Base-by-base conservation (phyloP, 92 coral and sea anemone species). In the Blastomussa wellsi region DNA sequence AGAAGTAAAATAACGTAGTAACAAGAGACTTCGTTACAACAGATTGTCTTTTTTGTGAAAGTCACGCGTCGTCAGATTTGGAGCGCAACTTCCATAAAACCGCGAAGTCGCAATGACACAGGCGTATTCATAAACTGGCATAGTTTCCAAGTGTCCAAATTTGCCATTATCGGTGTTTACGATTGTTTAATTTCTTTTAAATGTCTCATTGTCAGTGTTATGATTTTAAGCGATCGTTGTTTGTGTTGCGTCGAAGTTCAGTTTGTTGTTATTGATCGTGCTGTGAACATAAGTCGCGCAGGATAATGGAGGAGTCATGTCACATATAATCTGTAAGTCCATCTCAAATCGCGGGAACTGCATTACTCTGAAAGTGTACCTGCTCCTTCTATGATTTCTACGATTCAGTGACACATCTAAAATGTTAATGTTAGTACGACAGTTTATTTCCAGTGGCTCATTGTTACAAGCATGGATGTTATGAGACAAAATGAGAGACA, bases 71-170 rank as follows among this genome's bases (percentile, higher is more conserved):
- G 75, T 5, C 48, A 70, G 20, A 70, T 70, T 36, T 20, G 17
- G 44, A 70, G 75, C 48, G 47, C 42, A 35, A 70, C 44, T 37
- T 70, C 75, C 48, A 70, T 70, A 36, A 35, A 70, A 70, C 75
- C 75, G 20, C 41, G 28, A 70, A 7, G 48, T 9, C n/a, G 3
- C 19, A 31, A 16, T 68, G 38, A 68, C 74, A 68, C 39, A 35
- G 24, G 10, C 7, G n/a, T 33, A 70, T 17, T 62, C 68, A 70
- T 38, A 36, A 69, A 70, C 47, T 69, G 13, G n/a, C 39, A 69
- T 24, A 32, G 42, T 7, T 15, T 22, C 16, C 17, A 33, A 17
- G 72, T 17, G 42, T 32, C 74, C 22, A 36, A 22, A 17, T 70
- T 9, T 70, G 17, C 29, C 9, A 36, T n/a, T 26, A 70, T 70